These are phyloP conservation scores for Ormyrus nitidulus DNA, from an alignment of 2,888 invertebrate genomes.

Conservation along the genomic window DNA sequence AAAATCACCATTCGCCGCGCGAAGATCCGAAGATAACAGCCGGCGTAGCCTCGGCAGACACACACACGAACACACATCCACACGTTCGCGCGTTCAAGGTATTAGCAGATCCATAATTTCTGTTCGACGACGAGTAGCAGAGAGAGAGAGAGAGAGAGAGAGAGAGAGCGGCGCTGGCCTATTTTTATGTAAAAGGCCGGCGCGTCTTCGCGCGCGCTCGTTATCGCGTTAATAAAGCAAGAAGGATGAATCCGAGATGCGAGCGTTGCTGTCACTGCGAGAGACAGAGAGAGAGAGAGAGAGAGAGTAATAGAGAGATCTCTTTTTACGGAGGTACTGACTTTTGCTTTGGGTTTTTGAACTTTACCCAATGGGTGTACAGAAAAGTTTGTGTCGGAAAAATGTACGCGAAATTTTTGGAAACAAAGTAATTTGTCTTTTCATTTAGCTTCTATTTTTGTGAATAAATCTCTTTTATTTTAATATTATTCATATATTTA, in stretches of 20 bases:
- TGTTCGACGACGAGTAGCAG: constrained; percentile 2
- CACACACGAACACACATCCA: neutral
- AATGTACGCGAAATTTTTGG: neutral
- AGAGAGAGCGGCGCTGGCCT: constrained; percentile 23
- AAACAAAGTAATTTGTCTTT: neutral
- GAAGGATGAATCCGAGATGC: constrained; percentile 47
- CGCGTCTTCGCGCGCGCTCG: constrained; percentile 5
- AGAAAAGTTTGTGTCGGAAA: too few relatives aligned
- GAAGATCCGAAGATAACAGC: constrained; percentile 17
- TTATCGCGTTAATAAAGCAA: constrained; percentile 55
- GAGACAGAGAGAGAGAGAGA: too few relatives aligned
- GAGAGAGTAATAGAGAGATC: too few relatives aligned
- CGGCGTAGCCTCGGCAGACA: neutral
- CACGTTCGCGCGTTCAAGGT: constrained; percentile 26
- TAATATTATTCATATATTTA: too few relatives aligned
- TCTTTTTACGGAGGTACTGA: neutral
- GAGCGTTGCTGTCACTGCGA: neutral
- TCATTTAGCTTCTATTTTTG: too few relatives aligned
- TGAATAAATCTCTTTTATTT: too few relatives aligned
- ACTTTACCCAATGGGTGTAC: too few relatives aligned
- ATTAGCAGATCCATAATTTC: constrained; percentile 36
- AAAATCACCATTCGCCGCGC: too few relatives aligned
- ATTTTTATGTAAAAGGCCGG: constrained; percentile 54
- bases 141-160: constrained; percentile 1
- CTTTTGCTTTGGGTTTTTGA: neutral